A percentile compares a stretch with the other conserved stretches of the same genome.
Conservation (phyloP, 2,797 vertebrate species). For the Myiotriccus ornatus region DNA sequence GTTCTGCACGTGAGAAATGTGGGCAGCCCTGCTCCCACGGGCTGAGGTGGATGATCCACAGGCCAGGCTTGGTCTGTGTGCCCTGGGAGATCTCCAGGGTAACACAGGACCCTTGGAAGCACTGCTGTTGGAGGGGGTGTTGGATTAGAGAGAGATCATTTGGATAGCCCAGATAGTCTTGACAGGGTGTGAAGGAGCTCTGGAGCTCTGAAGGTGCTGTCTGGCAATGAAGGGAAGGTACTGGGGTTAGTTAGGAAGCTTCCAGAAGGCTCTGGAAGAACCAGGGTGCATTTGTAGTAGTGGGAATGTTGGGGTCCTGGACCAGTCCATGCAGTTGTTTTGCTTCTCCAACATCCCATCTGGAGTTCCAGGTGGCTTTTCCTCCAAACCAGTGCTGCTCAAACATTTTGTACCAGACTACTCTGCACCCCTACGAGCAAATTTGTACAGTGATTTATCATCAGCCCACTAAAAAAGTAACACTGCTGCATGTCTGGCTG, state of each 20-base stretch:
- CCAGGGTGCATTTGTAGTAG: not conserved
- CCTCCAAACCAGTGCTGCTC: not conserved
- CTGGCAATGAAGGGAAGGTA: not conserved
- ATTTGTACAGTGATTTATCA: not conserved
- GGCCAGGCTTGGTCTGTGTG: not conserved
- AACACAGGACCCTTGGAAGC: not conserved
- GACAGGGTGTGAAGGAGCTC: not conserved
- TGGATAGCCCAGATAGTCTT: not conserved
- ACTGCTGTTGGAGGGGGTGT: not conserved
- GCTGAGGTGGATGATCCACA: not conserved
- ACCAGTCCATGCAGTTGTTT: not conserved
- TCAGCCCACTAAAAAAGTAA: not conserved
- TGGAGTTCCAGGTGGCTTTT: not conserved
- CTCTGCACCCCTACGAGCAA: not conserved
- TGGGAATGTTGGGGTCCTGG: not conserved
- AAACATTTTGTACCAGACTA: not conserved
- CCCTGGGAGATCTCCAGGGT: not conserved
- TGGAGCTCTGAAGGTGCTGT: not conserved
- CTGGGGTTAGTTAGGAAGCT: not conserved
- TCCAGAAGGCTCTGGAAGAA: not conserved
- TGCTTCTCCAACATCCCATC: accelerated
- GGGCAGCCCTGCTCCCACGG: not conserved
- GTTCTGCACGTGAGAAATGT: not conserved
- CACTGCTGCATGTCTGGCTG: not conserved
- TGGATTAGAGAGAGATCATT: not conserved